Conservation (phyloP, 2,113 vertebrate species). For the Okapia johnstoni region DNA sequence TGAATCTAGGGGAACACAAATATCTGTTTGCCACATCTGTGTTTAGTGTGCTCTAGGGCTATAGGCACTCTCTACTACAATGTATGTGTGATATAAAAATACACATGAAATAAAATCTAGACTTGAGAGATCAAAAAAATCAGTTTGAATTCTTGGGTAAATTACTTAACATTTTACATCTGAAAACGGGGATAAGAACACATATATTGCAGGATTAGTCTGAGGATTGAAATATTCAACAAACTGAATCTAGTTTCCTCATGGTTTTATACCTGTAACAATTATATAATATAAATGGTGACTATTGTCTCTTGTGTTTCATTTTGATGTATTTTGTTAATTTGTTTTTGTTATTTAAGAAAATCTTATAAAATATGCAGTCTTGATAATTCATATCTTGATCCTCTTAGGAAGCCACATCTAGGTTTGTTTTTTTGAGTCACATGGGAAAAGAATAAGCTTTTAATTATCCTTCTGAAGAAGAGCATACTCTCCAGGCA, state of each 20-base stretch:
- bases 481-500: not conserved
- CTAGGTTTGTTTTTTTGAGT: not conserved
- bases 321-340: not conserved
- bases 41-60: not conserved
- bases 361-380: not conserved
- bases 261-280: not conserved
- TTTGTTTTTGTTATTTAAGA: not conserved
- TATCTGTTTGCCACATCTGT: not conserved
- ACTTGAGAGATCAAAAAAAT: not conserved
- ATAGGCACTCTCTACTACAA: not conserved
- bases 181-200: not conserved
- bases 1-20: not conserved
- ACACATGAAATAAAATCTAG: not conserved
- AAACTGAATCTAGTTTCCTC: not conserved
- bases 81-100: not conserved
- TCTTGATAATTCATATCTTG: not conserved
- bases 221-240: not conserved
- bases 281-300: not conserved
- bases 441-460: not conserved
- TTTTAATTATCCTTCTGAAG: conserved; percentile 27
- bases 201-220: not conserved
- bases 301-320: not conserved
- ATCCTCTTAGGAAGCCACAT: not conserved
- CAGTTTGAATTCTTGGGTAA: not conserved
- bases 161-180: not conserved